Conservation (phyloP, 2,888 invertebrate species). For the Pediacus dermestoides region DNA sequence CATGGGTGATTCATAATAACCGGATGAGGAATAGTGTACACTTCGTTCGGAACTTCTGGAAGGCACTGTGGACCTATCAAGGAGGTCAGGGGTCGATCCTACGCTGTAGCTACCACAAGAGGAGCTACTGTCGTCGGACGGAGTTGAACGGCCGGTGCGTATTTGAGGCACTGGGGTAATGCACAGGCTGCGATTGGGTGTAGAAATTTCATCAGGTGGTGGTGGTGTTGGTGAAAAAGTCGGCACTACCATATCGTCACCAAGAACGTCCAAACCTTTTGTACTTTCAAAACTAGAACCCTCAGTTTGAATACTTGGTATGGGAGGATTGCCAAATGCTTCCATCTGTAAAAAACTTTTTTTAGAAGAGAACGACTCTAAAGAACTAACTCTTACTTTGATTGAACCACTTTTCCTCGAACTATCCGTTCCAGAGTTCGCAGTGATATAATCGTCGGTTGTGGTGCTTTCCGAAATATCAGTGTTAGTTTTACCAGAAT, state of each 20-base stretch:
- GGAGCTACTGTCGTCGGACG: conserved; percentile 57
- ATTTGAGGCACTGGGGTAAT: conserved; percentile 46
- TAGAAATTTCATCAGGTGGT: conserved; percentile 1
- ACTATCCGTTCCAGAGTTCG: conserved; percentile 67
- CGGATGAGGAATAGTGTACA: conserved; percentile 68
- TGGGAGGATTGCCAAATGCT: too few species aligned
- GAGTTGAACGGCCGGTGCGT: conserved; percentile 50
- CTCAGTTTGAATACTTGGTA: too few species aligned
- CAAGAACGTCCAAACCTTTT: conserved; percentile 70
- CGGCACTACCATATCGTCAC: conserved; percentile 62
- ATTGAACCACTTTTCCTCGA: conserved; percentile 62
- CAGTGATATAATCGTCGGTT: conserved; percentile 86
- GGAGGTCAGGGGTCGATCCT: conserved; percentile 48
- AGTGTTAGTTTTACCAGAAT: conserved; percentile 69
- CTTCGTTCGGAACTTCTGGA: conserved; percentile 55
- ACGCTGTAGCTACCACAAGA: conserved; percentile 58
- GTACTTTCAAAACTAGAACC: conserved; percentile 87
- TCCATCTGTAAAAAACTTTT: conserved; percentile 14
- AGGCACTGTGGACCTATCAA: conserved; percentile 44
- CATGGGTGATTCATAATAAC: conserved; percentile 70
- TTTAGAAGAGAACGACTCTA: neutral
- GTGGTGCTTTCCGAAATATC: conserved; percentile 85
- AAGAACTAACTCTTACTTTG: conserved; percentile 57
- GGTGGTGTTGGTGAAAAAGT: conserved; percentile 58
- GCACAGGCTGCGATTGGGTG: conserved; percentile 36